These are phyloP conservation scores for Teinopalpus imperialis DNA, from an alignment of 2,888 invertebrate genomes.

Conservation along the genomic window DNA sequence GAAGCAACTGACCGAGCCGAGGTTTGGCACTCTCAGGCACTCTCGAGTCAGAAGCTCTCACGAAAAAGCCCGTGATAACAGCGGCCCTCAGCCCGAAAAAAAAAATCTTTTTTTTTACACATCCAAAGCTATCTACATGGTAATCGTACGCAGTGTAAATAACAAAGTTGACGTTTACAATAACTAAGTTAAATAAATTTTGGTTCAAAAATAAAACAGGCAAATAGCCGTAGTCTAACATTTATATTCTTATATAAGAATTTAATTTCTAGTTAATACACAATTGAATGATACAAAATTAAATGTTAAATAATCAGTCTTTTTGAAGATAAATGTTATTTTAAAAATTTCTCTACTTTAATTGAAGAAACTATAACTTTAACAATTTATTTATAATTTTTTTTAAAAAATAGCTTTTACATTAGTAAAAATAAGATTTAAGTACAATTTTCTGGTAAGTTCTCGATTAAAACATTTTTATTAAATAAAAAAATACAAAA, in stretches of 20 bases:
- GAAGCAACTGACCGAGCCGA: too few relatives aligned
- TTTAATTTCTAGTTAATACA: constrained; percentile 66
- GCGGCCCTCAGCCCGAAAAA: too few relatives aligned
- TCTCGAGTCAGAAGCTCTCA: too few relatives aligned
- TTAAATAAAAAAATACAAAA: constrained; percentile 1
- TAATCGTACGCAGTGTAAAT: too few relatives aligned
- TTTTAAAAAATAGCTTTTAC: constrained; percentile 10
- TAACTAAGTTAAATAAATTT: too few relatives aligned
- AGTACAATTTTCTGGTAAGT: too few relatives aligned
- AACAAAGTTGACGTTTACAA: too few relatives aligned
- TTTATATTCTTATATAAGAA: constrained; percentile 61
- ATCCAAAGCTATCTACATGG: too few relatives aligned
- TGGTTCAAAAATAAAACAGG: constrained; percentile 32
- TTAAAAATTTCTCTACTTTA: constrained; percentile 34
- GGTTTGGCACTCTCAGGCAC: too few relatives aligned
- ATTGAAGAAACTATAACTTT: constrained; percentile 12
- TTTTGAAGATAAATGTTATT: constrained; percentile 69
- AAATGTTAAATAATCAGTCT: constrained; percentile 77
- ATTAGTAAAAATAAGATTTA: background rate
- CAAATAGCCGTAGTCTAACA: constrained; percentile 50
- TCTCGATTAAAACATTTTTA: too few relatives aligned
- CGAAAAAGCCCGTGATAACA: too few relatives aligned
- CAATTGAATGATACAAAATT: constrained; percentile 47
- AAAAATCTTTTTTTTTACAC: too few relatives aligned
- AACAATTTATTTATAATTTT: background rate